Conservation (phyloP, 2,888 invertebrate species). For the Eretmocerus hayati region DNA sequence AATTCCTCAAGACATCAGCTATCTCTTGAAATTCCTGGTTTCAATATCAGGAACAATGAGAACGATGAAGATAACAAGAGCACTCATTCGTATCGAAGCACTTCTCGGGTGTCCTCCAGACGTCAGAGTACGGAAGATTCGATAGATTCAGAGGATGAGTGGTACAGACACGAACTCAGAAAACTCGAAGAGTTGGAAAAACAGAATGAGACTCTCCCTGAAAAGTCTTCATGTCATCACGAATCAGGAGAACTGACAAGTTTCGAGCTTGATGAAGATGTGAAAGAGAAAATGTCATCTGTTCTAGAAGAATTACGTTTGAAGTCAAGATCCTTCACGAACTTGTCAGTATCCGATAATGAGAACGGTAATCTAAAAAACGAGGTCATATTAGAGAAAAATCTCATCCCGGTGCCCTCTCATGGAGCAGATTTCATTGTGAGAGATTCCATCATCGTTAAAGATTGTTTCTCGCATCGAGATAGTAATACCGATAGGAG, state of each 20-base stretch:
- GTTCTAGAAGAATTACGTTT: slow-evolving; percentile 70
- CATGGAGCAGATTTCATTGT: slow-evolving; percentile 46
- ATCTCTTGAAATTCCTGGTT: slow-evolving; percentile 72
- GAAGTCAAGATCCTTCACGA: slow-evolving; percentile 51
- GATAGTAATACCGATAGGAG: slow-evolving; percentile 46
- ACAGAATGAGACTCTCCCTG: slow-evolving; percentile 60
- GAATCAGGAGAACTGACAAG: slow-evolving; percentile 57
- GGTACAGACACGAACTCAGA: slow-evolving; percentile 82
- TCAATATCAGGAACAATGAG: slow-evolving; percentile 47
- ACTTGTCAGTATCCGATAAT: background rate
- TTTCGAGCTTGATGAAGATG: slow-evolving; percentile 58
- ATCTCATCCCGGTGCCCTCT: slow-evolving; percentile 16
- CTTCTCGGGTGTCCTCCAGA: slow-evolving; percentile 76
- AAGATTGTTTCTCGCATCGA: too few relatives aligned
- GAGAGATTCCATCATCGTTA: too few relatives aligned
- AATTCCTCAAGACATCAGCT: slow-evolving; percentile 62
- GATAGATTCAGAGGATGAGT: slow-evolving; percentile 89
- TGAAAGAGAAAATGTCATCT: slow-evolving; percentile 73
- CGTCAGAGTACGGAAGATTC: slow-evolving; percentile 88
- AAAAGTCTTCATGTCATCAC: slow-evolving; percentile 56
- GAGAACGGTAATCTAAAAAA: background rate
- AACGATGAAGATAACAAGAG: slow-evolving; percentile 81
- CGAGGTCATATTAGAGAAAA: background rate
- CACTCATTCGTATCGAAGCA: slow-evolving; percentile 81
- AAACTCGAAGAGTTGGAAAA: slow-evolving; percentile 82